Percentiles rank a stretch among this genome's conserved stretches.
Evolutionary conservation across 2,888 invertebrate genomes (phyloP).

Genomic region (Selenia dentaria): DNA sequence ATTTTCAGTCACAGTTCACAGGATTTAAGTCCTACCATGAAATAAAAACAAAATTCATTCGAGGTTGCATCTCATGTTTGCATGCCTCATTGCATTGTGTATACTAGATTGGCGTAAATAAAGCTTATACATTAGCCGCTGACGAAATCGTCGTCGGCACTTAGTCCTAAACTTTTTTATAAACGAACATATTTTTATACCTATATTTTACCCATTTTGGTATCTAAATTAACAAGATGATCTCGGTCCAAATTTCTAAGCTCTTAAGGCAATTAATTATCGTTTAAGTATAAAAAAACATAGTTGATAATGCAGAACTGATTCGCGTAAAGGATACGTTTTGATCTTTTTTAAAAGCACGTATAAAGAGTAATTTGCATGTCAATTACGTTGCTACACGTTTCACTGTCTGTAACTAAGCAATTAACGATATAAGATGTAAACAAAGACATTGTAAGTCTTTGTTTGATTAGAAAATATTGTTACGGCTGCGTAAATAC

Average conservation of each 20-base stretch:
- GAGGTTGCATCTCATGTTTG: too few relatives aligned
- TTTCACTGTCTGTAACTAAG: background rate
- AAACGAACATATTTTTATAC: conserved; percentile 28
- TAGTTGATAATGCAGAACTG: conserved; percentile 5
- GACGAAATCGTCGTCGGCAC: conserved; percentile 37
- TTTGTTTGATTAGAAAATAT: too few relatives aligned
- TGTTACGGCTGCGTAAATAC: background rate
- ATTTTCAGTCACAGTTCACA: too few relatives aligned
- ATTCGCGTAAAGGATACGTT: background rate
- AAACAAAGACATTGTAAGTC: too few relatives aligned
- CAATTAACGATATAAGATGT: background rate
- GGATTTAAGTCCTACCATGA: too few relatives aligned
- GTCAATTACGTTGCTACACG: conserved; percentile 8
- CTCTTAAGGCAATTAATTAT: conserved; percentile 13
- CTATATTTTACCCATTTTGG: conserved; percentile 22
- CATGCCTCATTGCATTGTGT: too few relatives aligned
- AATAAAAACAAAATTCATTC: too few relatives aligned
- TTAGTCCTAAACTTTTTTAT: too few relatives aligned
- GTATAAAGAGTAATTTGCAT: conserved; percentile 8
- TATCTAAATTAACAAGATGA: conserved; percentile 18
- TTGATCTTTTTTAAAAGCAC: background rate
- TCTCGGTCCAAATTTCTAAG: conserved; percentile 33
- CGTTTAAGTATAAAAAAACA: conserved; percentile 1
- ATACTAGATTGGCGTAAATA: too few relatives aligned
- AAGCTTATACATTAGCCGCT: too few relatives aligned